phyloP scores from a whole-genome alignment of 2,113 vertebrate species.

The Plectropomus leopardus region DNA sequence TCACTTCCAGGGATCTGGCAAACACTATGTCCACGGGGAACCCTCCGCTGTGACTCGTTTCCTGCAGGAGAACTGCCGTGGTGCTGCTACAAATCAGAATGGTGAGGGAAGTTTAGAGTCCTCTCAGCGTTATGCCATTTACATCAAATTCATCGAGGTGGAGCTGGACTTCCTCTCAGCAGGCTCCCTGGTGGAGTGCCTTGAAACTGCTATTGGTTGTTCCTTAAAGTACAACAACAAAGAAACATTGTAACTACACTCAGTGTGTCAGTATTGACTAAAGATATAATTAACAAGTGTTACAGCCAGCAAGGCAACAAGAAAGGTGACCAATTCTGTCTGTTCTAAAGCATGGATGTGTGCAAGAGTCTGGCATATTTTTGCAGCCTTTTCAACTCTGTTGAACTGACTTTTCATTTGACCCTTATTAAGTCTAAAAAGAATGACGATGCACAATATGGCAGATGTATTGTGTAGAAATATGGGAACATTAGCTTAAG shows the following conservation, averaged over 20 bases:
- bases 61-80: conserved; percentile 93
- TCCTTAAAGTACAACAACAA: conserved; percentile 95
- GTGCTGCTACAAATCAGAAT: conserved; percentile 74
- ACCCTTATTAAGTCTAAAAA: conserved; percentile 6
- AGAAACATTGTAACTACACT: conserved; percentile 64
- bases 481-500: conserved; percentile 18
- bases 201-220: conserved; percentile 97
- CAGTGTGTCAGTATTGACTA: conserved; percentile 30
- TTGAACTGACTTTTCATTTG: conserved; percentile 14
- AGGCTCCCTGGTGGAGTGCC: conserved; percentile 97
- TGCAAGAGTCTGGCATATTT: conserved; percentile 27
- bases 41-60: conserved; percentile 91
- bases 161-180: conserved; percentile 99
- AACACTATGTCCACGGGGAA: conserved; percentile 89
- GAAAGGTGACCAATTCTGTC: conserved; percentile 30
- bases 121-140: conserved; percentile 85
- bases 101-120: conserved; percentile 84
- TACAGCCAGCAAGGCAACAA: conserved; percentile 25
- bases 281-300: conserved; percentile 24
- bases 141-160: conserved; percentile 98
- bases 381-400: conserved; percentile 39
- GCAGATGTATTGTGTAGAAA: conserved; percentile 15
- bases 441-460: conserved; percentile 37
- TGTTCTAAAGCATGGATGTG: conserved; percentile 50
- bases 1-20: conserved; percentile 94